Conservation (phyloP, 2,797 vertebrate genomes). For the Anas bernieri region DNA sequence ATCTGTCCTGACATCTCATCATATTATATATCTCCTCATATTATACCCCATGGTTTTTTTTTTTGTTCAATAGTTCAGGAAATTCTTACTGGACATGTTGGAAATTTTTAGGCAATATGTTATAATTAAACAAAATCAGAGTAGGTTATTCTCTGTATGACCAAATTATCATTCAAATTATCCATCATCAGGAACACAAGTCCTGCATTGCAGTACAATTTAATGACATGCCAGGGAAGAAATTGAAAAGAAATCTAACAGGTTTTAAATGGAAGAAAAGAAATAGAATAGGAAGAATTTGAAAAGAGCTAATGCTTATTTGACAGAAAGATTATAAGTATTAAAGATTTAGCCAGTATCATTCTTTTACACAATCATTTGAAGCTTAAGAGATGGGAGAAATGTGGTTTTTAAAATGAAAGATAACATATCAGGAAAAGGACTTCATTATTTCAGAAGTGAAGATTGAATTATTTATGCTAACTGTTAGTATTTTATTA, state of each 20-base stretch:
- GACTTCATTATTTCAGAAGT: background rate
- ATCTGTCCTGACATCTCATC: background rate
- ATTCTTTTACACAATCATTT: background rate
- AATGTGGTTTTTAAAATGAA: background rate
- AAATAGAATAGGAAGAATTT: background rate
- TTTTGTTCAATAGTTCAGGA: background rate
- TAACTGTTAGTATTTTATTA: background rate
- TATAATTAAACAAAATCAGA: background rate
- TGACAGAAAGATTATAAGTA: background rate
- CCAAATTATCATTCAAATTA: background rate
- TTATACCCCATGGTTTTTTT: background rate
- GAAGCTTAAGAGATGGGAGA: background rate
- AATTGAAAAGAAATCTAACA: background rate
- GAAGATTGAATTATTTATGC: background rate
- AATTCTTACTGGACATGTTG: background rate
- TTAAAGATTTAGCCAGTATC: background rate
- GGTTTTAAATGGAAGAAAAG: background rate
- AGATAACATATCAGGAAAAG: background rate
- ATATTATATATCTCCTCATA: background rate
- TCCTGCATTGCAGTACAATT: background rate
- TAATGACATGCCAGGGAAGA: background rate
- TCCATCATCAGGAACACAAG: background rate
- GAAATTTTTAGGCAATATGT: background rate
- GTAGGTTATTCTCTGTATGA: background rate
- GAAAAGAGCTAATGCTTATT: background rate